Base-by-base conservation (phyloP, 1,140 invertebrate genomes). In the Drosophila dunni region DNA sequence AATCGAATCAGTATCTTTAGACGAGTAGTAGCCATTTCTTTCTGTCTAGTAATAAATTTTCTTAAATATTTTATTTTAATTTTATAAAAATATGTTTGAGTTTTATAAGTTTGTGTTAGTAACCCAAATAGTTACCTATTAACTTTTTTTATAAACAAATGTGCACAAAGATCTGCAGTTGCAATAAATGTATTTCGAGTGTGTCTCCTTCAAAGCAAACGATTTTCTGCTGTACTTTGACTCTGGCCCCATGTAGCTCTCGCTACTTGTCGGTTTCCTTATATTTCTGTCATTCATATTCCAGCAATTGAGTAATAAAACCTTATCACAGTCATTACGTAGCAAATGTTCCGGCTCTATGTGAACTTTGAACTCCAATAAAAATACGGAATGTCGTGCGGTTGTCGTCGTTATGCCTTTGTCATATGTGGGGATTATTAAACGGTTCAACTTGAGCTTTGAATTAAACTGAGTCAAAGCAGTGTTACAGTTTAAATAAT, bases 261-360 rank as follows among this genome's bases (percentile, higher is more conserved):
- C 15, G 44, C 11, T 9, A 33, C 40, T 57, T 57, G 33, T n/a
- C 38, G 40, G 7, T 64, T 10, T 38, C 7, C 24, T 15, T 53
- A 44, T 29, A 29, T 7, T 17, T n/a, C 10, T 51, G 42, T 20
- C 44, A 65, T 58, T 66, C 62, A 66, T 58, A 40, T 40, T 10
- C n/a, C n/a, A 15, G 40, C 54, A 60, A 57, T 50, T 42, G 48
- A 51, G 46, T 53, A 45, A 72, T 67, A 60, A 45, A 40, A 15
- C 38, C 70, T 67, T 67, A 73, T 73, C 70, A 33, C 56, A 67
- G 33, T 67, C 20, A 73, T 67, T 73, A 73, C 70, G 64, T 73
- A 67, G 69, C 64, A 54, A 70, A 15, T 15, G 33, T 60, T 45
- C 33, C 42, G 50, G 42, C 17, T 44, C 36, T 53, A 11, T 24